phyloP scores from a whole-genome alignment of 2,888 invertebrate genomes.

The Acanthococcus lagerstroemiae region DNA sequence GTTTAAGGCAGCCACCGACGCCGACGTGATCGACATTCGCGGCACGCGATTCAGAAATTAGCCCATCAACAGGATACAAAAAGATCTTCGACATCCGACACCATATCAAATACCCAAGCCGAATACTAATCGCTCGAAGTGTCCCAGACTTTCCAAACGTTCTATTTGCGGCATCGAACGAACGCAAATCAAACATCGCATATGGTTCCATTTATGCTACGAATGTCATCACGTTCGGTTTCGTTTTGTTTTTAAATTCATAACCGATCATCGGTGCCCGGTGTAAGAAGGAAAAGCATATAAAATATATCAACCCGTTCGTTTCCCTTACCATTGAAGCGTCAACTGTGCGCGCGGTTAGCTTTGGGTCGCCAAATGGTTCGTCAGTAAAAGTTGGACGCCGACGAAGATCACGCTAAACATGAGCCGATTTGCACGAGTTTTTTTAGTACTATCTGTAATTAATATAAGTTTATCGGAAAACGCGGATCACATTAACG shows the following conservation, averaged over 20 bases:
- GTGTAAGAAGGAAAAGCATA: background rate
- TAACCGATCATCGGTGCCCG: slow-evolving; percentile 4
- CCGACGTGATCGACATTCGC: slow-evolving; percentile 1
- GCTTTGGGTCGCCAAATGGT: slow-evolving; percentile 11
- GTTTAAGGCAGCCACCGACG: too few species aligned
- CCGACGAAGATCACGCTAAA: background rate
- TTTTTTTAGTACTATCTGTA: background rate
- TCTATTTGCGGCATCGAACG: background rate
- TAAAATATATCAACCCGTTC: slow-evolving; percentile 14
- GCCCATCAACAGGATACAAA: slow-evolving; percentile 25
- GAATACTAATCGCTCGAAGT: slow-evolving; percentile 4
- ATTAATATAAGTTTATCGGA: background rate
- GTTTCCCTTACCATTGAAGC: slow-evolving; percentile 21
- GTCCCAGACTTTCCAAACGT: slow-evolving; percentile 17
- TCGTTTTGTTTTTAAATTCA: slow-evolving; percentile 22
- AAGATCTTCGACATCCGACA: slow-evolving; percentile 3
- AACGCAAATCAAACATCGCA: too few species aligned
- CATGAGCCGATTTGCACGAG: background rate
- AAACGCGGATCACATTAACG: background rate
- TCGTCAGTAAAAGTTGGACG: background rate
- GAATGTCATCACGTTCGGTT: slow-evolving; percentile 27
- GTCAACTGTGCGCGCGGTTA: slow-evolving; percentile 13
- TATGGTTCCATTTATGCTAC: slow-evolving; percentile 5
- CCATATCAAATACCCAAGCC: background rate
- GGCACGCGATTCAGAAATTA: background rate